Base-by-base conservation (phyloP, 1,140 invertebrate genomes). In the Solenopsis fugax region DNA sequence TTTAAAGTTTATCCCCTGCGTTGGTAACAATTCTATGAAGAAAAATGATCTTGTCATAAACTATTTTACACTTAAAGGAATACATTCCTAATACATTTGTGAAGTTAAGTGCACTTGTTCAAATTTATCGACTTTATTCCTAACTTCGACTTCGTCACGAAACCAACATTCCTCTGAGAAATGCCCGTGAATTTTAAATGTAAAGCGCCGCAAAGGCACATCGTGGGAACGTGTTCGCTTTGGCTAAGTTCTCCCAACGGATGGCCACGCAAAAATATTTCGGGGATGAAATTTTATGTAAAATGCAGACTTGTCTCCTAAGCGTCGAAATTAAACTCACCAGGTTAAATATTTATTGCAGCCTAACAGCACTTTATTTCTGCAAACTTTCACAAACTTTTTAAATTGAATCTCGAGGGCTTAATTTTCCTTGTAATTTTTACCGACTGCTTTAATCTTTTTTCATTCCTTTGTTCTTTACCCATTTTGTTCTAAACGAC, bases 161-260 rank as follows among this genome's bases (percentile, higher is more conserved):
- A 75, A 75, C 18, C 41, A 13, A 37, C 13, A 16, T 16, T 60
- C 37, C 54, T 75, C 29, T 45, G 41, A 82, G 67, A 82, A 62
- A 75, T 73, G 48, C 13, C n/a, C 18, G n/a, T 84, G 37, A 84
- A 84, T 84, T 84, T 75, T 73, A 84, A 21, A 84, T 75, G 80
- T n/a, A 50, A 75, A 84, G 54, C 9, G 69, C 18, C 69, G 69
- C 45, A 37, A 84, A 75, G 41, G 69, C 41, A 84, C 67, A 48
- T 82, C 54, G n/a, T 18, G 18, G 18, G 13, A 58, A 60, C 21
- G 41, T 48, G 69, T 37, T 9, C 69, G 80, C 69, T 62, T 84
- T 84, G 48, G 45, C 54, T 60, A 75, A 75, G 69, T 84, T 75
- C 18, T 84, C 80, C 69, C 80, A 84, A 21, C 45, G 69, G 80